Conservation (phyloP, 2,888 invertebrate species). For the Uloborus plumipes region DNA sequence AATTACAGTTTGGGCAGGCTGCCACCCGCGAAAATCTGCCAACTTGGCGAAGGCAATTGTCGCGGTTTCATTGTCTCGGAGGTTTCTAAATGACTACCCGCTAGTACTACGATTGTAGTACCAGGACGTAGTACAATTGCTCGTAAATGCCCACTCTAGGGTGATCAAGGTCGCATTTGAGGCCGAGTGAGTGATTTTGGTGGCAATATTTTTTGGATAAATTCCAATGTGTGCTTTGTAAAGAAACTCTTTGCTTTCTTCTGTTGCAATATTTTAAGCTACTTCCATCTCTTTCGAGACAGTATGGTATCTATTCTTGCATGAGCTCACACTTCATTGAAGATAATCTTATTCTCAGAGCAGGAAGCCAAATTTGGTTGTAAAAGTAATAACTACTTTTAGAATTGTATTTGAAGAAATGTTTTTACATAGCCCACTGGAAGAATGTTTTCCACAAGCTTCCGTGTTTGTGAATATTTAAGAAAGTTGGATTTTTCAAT, state of each 20-base stretch:
- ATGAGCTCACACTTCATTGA: no score
- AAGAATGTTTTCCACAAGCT: no score
- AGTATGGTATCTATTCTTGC: no score
- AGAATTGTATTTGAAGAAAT: no score
- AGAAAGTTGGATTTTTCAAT: no score
- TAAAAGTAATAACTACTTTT: no score
- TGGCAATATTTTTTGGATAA: constrained; percentile 18
- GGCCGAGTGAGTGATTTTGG: constrained; percentile 23
- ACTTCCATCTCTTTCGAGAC: no score
- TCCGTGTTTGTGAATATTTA: no score
- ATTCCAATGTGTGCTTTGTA: constrained; percentile 25
- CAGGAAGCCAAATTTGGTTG: no score
- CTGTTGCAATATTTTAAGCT: not conserved
- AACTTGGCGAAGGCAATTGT: constrained; percentile 33
- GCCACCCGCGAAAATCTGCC: constrained; percentile 31
- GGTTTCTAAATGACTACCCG: constrained; percentile 8
- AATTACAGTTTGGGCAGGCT: constrained; percentile 46
- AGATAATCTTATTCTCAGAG: no score
- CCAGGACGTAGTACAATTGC: constrained; percentile 47
- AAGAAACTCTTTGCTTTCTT: constrained; percentile 12
- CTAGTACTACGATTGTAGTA: constrained; percentile 55
- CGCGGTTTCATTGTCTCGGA: constrained; percentile 46
- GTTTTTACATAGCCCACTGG: no score
- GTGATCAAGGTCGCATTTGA: constrained; percentile 55
- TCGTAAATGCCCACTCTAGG: constrained; percentile 60